phyloP scores from a whole-genome alignment of 2,113 vertebrate species.

The Haemorhous mexicanus region DNA sequence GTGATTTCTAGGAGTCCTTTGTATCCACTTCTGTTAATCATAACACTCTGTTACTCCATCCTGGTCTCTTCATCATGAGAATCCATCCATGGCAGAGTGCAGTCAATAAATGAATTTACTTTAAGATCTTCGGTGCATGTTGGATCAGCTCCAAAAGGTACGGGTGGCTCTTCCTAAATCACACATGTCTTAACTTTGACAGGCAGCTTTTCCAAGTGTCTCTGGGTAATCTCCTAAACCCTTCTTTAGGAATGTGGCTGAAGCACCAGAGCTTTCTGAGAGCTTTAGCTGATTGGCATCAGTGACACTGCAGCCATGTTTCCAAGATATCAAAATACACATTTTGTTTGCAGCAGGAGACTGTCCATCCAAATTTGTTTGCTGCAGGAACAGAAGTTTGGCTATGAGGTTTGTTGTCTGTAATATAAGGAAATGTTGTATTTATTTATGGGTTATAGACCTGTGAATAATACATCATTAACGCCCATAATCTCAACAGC shows the following conservation, averaged over 20 bases:
- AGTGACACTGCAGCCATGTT: background rate
- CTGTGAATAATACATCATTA: conserved; percentile 27
- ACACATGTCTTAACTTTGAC: background rate
- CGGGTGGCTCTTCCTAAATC: background rate
- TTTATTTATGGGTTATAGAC: conserved; percentile 7
- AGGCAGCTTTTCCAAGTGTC: background rate
- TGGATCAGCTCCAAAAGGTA: background rate
- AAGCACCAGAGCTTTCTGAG: background rate
- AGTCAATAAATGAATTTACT: background rate
- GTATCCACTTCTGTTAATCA: background rate
- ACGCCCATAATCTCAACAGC: background rate
- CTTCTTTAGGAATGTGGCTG: background rate
- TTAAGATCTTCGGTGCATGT: background rate
- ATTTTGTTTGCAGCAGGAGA: background rate
- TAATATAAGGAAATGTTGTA: background rate
- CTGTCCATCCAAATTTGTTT: background rate
- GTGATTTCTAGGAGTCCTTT: background rate
- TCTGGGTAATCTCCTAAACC: background rate
- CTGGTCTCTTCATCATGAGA: background rate
- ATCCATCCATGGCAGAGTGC: background rate
- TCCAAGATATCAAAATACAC: background rate
- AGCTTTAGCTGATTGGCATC: background rate
- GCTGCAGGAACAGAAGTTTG: background rate
- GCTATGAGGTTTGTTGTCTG: background rate
- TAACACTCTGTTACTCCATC: background rate